A percentile compares a stretch with the other conserved stretches of the same genome.
phyloP scores from a whole-genome alignment of 2,888 invertebrate species.

The Willowsia nigromaculata region DNA sequence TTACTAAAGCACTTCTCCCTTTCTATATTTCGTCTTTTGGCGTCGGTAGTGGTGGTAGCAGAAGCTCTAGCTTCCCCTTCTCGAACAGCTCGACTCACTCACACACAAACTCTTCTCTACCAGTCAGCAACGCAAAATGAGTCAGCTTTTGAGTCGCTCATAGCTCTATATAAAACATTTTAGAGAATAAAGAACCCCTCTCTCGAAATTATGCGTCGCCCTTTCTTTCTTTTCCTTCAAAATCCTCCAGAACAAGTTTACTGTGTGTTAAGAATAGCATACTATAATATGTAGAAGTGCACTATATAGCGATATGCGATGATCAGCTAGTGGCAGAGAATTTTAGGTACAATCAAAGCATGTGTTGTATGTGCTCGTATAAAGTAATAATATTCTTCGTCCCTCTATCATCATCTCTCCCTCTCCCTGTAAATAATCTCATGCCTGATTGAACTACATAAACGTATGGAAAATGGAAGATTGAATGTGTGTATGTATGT shows the following conservation, averaged over 20 bases:
- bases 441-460: conserved; percentile 65
- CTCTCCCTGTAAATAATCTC: conserved; percentile 65
- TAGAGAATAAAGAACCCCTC: conserved; percentile 46
- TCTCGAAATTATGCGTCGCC: conserved; percentile 5
- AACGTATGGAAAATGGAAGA: neutral
- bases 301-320: neutral
- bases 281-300: neutral
- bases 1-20: neutral
- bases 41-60: conserved; percentile 46
- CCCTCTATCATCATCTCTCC: neutral
- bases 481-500: conserved; percentile 11
- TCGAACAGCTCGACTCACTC: conserved; percentile 24
- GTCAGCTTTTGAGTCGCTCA: conserved; percentile 62
- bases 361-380: neutral
- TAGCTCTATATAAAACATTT: conserved; percentile 64
- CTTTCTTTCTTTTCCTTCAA: conserved; percentile 32
- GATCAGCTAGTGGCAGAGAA: conserved; percentile 53
- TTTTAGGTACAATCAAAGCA: conserved; percentile 22
- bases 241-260: conserved; percentile 22
- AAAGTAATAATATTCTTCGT: neutral
- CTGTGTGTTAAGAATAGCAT: neutral
- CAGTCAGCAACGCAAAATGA: conserved; percentile 64
- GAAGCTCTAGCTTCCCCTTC: conserved; percentile 51
- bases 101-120: conserved; percentile 1
- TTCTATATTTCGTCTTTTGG: conserved; percentile 2